Evolutionary conservation across 2,888 invertebrate species (phyloP), one percentile per base, ranked within the genome.

Genomic region (Graphium colonna): DNA sequence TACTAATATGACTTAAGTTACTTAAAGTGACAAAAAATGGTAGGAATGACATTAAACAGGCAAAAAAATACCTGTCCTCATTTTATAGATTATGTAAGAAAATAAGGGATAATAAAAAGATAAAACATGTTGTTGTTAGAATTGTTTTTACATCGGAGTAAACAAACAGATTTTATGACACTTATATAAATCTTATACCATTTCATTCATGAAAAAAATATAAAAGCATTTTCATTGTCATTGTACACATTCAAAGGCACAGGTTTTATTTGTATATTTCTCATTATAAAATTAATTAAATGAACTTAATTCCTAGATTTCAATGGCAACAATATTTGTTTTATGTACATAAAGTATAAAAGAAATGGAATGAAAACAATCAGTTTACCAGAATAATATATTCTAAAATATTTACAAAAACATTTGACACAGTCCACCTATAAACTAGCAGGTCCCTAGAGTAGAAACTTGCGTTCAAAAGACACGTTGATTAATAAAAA

Each of bases 371-470:
- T 54, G 31, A 54, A 50, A 54, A 50, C 50, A 50, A 54, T 60
- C 33, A 49, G 12, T 59, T 68, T 76, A 82, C 57, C 71, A 81
- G 80, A 86, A 86, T 84, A 85, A 74, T 84, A 77, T 82, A 84
- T 78, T 78, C 79, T 79, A 83, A 79, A 82, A 77, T 74, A 67
- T 68, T 73, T 61, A 77, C 73, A 79, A 80, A 75, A 71, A 64
- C 66, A 10, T 53, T 47, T 17, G 49, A 53, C 49, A 70, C 21
- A 5, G 21, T 62, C 69, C 58, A 63, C 71, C 76, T 79, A 79
- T 58, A 68, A 68, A 67, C 77, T 83, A 83, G 79, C 82, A 84
- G 81, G 84, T 84, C 84, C 83, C 83, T 82, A 82, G 68, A 66
- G 66, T 65, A 78, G 75, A 79, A 81, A 80, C 77, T 73, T 77